Evolutionary conservation across 1,140 invertebrate species (phyloP).

Genomic region (Scaptomyza pallida): DNA sequence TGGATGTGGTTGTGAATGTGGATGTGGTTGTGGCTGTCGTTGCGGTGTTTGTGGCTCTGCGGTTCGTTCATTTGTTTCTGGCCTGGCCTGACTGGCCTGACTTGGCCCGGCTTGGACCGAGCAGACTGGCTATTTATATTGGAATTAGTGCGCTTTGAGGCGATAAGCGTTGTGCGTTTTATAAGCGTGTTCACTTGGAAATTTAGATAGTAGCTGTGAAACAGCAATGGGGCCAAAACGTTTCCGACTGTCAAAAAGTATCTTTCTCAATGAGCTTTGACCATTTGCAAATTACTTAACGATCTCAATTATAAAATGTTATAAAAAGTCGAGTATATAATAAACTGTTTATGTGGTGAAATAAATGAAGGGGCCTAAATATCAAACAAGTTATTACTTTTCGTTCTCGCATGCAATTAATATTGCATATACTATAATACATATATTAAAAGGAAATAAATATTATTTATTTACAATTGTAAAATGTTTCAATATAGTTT

Average conservation of each 20-base stretch:
- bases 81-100: neutral
- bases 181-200: conserved; percentile 70
- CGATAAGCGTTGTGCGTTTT: conserved; percentile 66
- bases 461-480: too few relatives aligned
- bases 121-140: conserved; percentile 63
- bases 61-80: neutral
- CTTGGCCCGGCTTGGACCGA: neutral
- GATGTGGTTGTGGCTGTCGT: conserved; percentile 6
- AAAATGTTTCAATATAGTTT: too few relatives aligned
- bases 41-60: conserved; percentile 22
- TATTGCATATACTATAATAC: too few relatives aligned
- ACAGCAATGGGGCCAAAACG: conserved; percentile 11
- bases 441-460: too few relatives aligned
- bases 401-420: too few relatives aligned
- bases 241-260: conserved; percentile 43
- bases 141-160: conserved; percentile 71
- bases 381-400: too few relatives aligned
- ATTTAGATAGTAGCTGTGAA: conserved; percentile 68
- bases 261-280: conserved; percentile 18
- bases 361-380: too few relatives aligned
- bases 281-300: conserved; percentile 17
- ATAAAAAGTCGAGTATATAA: neutral
- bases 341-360: neutral
- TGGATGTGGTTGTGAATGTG: conserved; percentile 1
- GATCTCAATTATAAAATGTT: conserved; percentile 1